A percentile compares a stretch with the other conserved stretches of the same genome.
Conservation (phyloP, 2,888 invertebrate species). For the Vesta saturnalis region DNA sequence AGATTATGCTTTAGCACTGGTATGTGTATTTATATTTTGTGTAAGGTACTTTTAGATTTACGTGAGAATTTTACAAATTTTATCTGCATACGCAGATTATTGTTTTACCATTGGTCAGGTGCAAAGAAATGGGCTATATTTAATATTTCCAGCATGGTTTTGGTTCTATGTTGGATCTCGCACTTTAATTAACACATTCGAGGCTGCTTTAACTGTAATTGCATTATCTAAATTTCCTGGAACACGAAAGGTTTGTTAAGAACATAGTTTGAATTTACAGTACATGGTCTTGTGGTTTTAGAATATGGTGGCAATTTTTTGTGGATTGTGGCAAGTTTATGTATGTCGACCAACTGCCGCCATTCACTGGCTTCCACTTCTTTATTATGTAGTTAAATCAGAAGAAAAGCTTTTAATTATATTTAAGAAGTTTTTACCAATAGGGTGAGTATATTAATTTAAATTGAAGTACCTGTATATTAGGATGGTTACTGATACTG, state of each 20-base stretch:
- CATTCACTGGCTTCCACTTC: constrained; percentile 84
- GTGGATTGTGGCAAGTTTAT: constrained; percentile 75
- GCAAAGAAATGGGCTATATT: constrained; percentile 81
- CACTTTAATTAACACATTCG: constrained; percentile 88
- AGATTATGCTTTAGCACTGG: too few species aligned
- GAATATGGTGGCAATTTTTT: constrained; percentile 64
- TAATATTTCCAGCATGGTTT: constrained; percentile 85
- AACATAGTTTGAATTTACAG: too few species aligned
- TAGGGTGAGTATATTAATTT: constrained; percentile 67
- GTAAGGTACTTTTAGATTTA: constrained; percentile 72
- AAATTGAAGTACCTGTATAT: too few species aligned
- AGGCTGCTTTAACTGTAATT: constrained; percentile 82
- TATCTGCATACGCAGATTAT: constrained; percentile 79
- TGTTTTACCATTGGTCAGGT: constrained; percentile 77
- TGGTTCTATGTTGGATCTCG: constrained; percentile 91
- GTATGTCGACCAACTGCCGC: constrained; percentile 87
- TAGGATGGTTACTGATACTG: too few species aligned
- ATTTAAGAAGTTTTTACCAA: constrained; percentile 68
- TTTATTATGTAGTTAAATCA: constrained; percentile 74
- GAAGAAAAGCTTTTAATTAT: constrained; percentile 63
- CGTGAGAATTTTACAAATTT: constrained; percentile 80
- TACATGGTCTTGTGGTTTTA: constrained; percentile 41
- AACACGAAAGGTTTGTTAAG: constrained; percentile 56
- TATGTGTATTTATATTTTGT: too few species aligned
- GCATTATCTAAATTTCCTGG: constrained; percentile 84